Evolutionary conservation across 30 jellyfish, hydroid and myxozoan genomes (phyloP), one percentile per base, ranked within the genome.

Genomic region (Catostylus mosaicus): DNA sequence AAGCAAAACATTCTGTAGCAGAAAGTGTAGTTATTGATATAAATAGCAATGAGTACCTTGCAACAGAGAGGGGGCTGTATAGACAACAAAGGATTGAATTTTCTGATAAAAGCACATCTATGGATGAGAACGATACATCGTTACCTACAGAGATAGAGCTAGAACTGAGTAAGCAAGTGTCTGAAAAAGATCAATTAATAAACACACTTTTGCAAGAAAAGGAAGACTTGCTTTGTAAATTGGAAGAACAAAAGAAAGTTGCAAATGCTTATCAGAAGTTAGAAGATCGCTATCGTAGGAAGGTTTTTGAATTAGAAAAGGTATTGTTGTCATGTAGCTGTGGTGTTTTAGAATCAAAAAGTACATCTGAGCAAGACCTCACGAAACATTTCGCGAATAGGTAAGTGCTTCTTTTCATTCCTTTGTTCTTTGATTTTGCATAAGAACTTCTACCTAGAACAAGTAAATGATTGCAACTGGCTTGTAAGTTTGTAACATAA

Each of bases 181-280:
- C 31, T 34, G 88, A 80, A 52, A 68, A 72, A 27, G 87, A 75
- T 10, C 82, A 67, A 22, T 51, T 88, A 27, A 61, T 77, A 14
- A 50, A 50, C 47, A 29, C 22, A 29, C 51, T 80, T 59, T 65
- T 60, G 0, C n/a, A 33, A 26, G 94, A 93, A 73, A 75, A 80
- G 36, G 86, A 63, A 11, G 92, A 86, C 6, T 72, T 93, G 62
- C 51, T 61, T 32, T 64, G 65, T 56, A 82, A 87, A 56, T 76
- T 93, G 23, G 96, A 93, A 23, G 98, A 93, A 54, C 98, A 93
- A 72, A 93, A 78, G 86, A 93, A 93, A 40, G 98, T 93, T 33
- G 98, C 98, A 30, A 93, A 93, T 72, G 98, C 98, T 8, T 93
- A 93, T 71, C 98, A 93, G 46, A 93, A 93, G 52, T 74, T 93